Evolutionary conservation across 2,888 invertebrate species (phyloP).

Genomic region (Chrysolina americana): DNA sequence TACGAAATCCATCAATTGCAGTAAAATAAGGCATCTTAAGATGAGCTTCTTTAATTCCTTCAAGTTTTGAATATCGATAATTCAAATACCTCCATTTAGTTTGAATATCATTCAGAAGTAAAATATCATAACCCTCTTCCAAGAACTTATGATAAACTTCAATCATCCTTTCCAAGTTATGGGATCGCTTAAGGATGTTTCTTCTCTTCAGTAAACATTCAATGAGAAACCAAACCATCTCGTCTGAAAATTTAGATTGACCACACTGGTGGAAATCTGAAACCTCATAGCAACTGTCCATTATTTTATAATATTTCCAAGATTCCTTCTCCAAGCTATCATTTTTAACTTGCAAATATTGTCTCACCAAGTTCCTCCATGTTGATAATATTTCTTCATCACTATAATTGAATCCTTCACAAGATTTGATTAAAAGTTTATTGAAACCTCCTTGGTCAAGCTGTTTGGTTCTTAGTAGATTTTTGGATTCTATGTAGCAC

Average conservation of each 20-base stretch:
- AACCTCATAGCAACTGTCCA: conserved; percentile 46
- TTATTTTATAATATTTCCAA: conserved; percentile 46
- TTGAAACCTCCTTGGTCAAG: conserved; percentile 34
- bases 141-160: conserved; percentile 35
- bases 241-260: conserved; percentile 33
- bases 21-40: conserved; percentile 32
- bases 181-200: conserved; percentile 16
- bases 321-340: conserved; percentile 31
- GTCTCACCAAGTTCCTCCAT: conserved; percentile 43
- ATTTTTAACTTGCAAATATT: conserved; percentile 42
- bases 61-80: conserved; percentile 30
- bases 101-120: conserved; percentile 31
- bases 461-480: conserved; percentile 35
- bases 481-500: conserved; percentile 35
- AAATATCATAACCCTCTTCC: conserved; percentile 25
- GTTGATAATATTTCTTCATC: conserved; percentile 41
- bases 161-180: conserved; percentile 32
- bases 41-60: conserved; percentile 22
- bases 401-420: conserved; percentile 27
- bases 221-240: conserved; percentile 39
- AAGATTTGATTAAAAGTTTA: conserved; percentile 29
- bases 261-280: conserved; percentile 27
- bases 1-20: conserved; percentile 28
- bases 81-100: conserved; percentile 37
- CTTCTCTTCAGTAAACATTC: conserved; percentile 36